phyloP scores from a whole-genome alignment of 1,140 invertebrate species.

The Pseudomyrmex dendroicus region DNA sequence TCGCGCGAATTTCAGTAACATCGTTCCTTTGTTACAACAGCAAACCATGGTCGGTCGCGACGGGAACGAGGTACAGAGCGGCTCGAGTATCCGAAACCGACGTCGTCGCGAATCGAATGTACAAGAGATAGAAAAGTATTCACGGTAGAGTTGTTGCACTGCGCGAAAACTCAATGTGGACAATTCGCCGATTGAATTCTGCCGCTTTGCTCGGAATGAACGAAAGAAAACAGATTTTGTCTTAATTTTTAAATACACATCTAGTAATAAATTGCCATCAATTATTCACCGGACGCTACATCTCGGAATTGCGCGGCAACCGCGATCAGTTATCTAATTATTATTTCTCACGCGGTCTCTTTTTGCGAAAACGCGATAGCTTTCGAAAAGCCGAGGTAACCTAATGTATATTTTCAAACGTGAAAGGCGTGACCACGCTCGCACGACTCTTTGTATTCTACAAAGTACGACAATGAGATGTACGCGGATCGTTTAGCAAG shows the following conservation, averaged over 20 bases:
- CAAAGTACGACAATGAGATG: conserved; percentile 2
- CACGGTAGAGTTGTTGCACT: neutral
- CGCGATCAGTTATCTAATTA: conserved; percentile 5
- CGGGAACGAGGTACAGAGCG: neutral
- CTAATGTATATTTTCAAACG: neutral
- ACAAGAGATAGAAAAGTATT: conserved; percentile 37
- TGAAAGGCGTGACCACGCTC: conserved; percentile 5
- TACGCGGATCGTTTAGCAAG: conserved; percentile 51
- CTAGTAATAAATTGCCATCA: conserved; percentile 13
- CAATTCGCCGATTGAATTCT: conserved; percentile 18
- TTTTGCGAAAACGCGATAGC: conserved; percentile 34
- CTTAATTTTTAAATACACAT: too few species aligned
- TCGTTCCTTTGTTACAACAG: conserved; percentile 49
- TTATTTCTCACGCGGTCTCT: conserved; percentile 24
- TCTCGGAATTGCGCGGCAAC: neutral
- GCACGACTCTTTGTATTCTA: conserved; percentile 37
- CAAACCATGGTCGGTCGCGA: conserved; percentile 7
- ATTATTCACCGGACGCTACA: neutral
- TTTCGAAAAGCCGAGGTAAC: conserved; percentile 24
- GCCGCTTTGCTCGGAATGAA: neutral
- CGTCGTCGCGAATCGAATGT: conserved; percentile 43
- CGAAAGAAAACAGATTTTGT: too few species aligned
- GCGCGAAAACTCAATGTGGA: conserved; percentile 16
- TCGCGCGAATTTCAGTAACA: conserved; percentile 43
- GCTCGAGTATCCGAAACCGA: conserved; percentile 42